These are phyloP conservation scores for Orchestes rusci DNA, from an alignment of 2,888 invertebrate species.

Conservation along the genomic window DNA sequence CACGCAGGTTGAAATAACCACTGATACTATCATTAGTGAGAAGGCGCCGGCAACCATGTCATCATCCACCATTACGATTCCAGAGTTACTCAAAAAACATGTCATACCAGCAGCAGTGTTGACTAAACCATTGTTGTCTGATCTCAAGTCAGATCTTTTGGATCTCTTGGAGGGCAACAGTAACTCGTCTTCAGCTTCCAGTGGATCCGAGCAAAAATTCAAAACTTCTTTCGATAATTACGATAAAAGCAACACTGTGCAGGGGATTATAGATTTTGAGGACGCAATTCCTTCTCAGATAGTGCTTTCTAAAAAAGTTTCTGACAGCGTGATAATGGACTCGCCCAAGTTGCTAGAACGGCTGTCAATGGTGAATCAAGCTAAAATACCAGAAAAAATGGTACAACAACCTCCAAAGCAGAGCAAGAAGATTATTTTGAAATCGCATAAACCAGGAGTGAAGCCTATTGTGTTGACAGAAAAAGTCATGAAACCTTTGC, in stretches of 20 bases:
- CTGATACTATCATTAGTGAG: slow-evolving; percentile 35
- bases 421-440: too few relatives aligned
- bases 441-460: too few relatives aligned
- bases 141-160: slow-evolving; percentile 27
- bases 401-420: too few relatives aligned
- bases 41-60: slow-evolving; percentile 10
- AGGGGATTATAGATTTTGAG: slow-evolving; percentile 29
- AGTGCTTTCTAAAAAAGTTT: slow-evolving; percentile 26
- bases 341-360: slow-evolving; percentile 53
- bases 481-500: slow-evolving; percentile 15
- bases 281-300: slow-evolving; percentile 36
- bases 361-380: slow-evolving; percentile 37
- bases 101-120: slow-evolving; percentile 27
- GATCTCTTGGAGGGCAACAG: slow-evolving; percentile 31
- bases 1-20: slow-evolving; percentile 50
- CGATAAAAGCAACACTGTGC: slow-evolving; percentile 11
- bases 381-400: too few relatives aligned
- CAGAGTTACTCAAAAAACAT: slow-evolving; percentile 14
- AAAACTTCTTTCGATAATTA: slow-evolving; percentile 17
- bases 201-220: slow-evolving; percentile 19
- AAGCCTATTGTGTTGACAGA: slow-evolving; percentile 11
- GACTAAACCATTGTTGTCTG: slow-evolving; percentile 14
- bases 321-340: slow-evolving; percentile 15
- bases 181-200: slow-evolving; percentile 18
- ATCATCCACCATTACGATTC: background rate